phyloP scores from a whole-genome alignment of 2,888 invertebrate species.

The Acleris literana region DNA sequence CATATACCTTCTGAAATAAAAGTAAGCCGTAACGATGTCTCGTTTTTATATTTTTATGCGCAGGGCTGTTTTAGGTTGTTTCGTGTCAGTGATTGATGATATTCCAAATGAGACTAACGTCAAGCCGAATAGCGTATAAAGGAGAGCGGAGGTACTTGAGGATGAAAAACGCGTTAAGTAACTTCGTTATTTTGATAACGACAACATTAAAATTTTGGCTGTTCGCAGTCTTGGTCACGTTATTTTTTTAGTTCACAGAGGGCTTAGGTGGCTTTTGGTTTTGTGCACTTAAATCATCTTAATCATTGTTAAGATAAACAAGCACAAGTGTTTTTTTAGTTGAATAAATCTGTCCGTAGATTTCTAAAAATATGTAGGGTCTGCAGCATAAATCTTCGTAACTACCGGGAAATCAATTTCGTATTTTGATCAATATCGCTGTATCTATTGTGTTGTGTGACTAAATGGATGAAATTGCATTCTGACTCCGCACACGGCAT shows the following conservation, averaged over 20 bases:
- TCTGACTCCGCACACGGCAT: constrained; percentile 16
- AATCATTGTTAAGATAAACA: too few species aligned
- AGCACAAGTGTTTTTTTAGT: too few species aligned
- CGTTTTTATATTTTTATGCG: constrained; percentile 54
- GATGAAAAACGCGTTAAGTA: constrained; percentile 33
- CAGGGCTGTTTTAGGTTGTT: constrained; percentile 52
- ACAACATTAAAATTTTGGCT: constrained; percentile 13
- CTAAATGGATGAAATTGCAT: constrained; percentile 21
- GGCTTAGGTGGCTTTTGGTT: too few species aligned
- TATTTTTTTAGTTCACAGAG: neutral
- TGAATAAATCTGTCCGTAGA: too few species aligned
- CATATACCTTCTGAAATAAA: constrained; percentile 47
- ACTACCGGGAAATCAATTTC: neutral
- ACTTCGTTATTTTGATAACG: constrained; percentile 28
- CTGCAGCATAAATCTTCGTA: constrained; percentile 9
- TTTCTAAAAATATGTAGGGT: too few species aligned
- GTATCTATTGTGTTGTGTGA: constrained; percentile 16
- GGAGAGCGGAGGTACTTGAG: constrained; percentile 18
- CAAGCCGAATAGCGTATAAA: constrained; percentile 40
- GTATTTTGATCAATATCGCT: constrained; percentile 9
- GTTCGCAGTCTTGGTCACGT: constrained; percentile 11
- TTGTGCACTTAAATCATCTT: too few species aligned
- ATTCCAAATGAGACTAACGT: constrained; percentile 52
- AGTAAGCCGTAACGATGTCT: constrained; percentile 57
- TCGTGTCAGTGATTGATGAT: constrained; percentile 68